These are phyloP conservation scores for Heteromurus nitidus DNA, from an alignment of 2,888 invertebrate genomes.

Conservation along the genomic window DNA sequence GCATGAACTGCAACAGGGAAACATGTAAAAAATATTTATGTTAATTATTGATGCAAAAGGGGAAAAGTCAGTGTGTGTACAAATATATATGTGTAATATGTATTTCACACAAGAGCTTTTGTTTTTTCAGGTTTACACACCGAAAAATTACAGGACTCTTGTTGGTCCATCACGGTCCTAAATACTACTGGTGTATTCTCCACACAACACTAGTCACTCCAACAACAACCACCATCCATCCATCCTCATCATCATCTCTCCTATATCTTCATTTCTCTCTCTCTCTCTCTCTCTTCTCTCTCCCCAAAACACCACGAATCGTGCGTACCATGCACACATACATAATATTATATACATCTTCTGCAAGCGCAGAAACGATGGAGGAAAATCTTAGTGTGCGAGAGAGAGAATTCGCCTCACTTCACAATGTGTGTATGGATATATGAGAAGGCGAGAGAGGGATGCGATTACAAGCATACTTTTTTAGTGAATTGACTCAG, in stretches of 20 bases:
- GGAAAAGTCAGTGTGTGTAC: no score
- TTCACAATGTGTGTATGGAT: constrained; percentile 1
- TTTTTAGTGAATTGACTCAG: neutral
- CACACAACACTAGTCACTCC: constrained; percentile 44
- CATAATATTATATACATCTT: neutral
- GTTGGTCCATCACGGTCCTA: constrained; percentile 56
- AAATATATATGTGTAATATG: no score
- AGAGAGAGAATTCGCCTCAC: neutral
- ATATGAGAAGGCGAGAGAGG: no score
- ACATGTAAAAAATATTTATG: no score
- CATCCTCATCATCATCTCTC: constrained; percentile 19
- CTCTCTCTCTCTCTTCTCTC: constrained; percentile 3
- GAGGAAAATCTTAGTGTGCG: neutral
- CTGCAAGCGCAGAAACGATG: neutral
- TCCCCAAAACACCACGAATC: neutral
- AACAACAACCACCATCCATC: constrained; percentile 23
- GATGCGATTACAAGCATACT: constrained; percentile 9
- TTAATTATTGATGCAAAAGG: no score
- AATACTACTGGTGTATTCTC: constrained; percentile 57
- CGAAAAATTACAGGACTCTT: constrained; percentile 49
- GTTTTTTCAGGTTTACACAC: constrained; percentile 7
- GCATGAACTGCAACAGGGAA: no score
- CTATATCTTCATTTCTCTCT: neutral
- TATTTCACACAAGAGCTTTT: neutral
- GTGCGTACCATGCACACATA: neutral